These are phyloP conservation scores for Tetragnatha montana DNA, from an alignment of 2,888 invertebrate genomes.

Conservation along the genomic window DNA sequence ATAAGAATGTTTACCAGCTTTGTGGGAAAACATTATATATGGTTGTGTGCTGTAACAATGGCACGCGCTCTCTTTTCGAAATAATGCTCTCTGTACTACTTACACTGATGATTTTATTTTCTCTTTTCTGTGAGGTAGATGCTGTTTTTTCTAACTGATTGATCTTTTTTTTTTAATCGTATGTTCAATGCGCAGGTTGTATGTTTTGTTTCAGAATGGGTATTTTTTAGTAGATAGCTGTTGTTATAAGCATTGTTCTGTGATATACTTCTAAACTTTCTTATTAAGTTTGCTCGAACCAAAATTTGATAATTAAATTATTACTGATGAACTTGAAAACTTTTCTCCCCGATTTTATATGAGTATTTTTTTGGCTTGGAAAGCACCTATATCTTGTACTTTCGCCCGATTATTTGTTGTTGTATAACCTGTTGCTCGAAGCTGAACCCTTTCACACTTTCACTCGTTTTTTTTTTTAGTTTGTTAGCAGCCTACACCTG, in stretches of 20 bases:
- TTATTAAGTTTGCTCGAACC: conserved; percentile 67
- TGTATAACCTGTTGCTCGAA: neutral
- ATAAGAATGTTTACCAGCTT: conserved; percentile 14
- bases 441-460: conserved; percentile 5
- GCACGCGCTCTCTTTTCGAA: neutral
- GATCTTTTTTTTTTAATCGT: conserved; percentile 29
- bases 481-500: neutral
- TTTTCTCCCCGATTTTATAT: conserved; percentile 35
- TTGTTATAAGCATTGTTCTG: conserved; percentile 66
- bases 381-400: conserved; percentile 3
- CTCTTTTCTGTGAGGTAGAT: conserved; percentile 14
- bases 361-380: conserved; percentile 5
- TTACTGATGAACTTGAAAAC: conserved; percentile 43
- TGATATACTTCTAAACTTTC: conserved; percentile 63
- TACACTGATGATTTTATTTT: neutral
- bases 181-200: conserved; percentile 60
- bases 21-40: conserved; percentile 1
- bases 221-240: conserved; percentile 65
- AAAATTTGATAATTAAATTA: conserved; percentile 29
- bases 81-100: neutral
- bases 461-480: neutral
- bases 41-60: conserved; percentile 10
- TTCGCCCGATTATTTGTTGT: conserved; percentile 18
- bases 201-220: conserved; percentile 59
- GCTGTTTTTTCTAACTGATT: conserved; percentile 21